phyloP scores from a whole-genome alignment of 64 coral and sea anemone species.

The Astreopora myriophthalma region DNA sequence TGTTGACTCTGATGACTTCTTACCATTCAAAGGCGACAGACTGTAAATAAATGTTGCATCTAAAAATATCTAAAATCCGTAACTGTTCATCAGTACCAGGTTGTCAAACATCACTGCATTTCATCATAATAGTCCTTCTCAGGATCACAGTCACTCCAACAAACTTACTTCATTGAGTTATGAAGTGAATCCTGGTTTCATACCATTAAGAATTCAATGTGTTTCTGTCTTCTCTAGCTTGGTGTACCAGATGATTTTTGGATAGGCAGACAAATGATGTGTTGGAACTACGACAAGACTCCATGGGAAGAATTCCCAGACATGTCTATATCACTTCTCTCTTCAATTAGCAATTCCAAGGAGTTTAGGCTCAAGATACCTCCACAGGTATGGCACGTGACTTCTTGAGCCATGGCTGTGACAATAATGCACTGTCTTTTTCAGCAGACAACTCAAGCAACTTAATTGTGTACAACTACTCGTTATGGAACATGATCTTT shows the following conservation, averaged over 20 bases:
- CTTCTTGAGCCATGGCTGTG: background rate
- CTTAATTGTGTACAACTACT: background rate
- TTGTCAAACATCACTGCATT: too few relatives aligned
- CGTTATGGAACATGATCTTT: background rate
- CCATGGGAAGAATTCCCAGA: constrained; percentile 99
- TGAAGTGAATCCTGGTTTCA: background rate
- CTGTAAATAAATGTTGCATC: too few relatives aligned
- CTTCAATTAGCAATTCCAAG: constrained; percentile 84
- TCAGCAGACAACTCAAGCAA: background rate
- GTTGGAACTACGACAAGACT: constrained; percentile 97
- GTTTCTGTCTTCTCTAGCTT: constrained; percentile 51
- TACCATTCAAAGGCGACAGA: too few relatives aligned
- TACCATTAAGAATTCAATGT: background rate
- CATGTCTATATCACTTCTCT: constrained; percentile 95
- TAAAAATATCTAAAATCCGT: too few relatives aligned
- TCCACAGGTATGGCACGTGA: constrained; percentile 74
- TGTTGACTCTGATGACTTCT: too few relatives aligned
- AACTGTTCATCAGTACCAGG: too few relatives aligned
- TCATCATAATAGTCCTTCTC: too few relatives aligned
- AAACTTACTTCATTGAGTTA: background rate
- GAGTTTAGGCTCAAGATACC: constrained; percentile 96
- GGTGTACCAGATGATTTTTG: constrained; percentile 98
- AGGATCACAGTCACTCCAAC: too few relatives aligned
- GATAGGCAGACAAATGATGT: constrained; percentile 99
- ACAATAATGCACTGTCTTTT: background rate